Percentiles rank a stretch among this genome's conserved stretches.
These are phyloP conservation scores for Heterotis niloticus DNA, from an alignment of 2,113 vertebrate species.

Conservation along the genomic window DNA sequence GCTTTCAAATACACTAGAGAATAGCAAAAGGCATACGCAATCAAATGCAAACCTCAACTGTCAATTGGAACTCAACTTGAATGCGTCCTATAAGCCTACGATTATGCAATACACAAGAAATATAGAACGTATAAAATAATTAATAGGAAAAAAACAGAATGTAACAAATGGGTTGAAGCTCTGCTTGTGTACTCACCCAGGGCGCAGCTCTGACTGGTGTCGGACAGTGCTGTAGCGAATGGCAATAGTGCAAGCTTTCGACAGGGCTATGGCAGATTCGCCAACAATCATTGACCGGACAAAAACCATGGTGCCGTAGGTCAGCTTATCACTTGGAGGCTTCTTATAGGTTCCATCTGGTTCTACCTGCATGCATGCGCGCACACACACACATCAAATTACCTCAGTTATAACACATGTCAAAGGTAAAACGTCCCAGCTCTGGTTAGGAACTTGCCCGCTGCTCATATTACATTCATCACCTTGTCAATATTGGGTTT, in stretches of 20 bases:
- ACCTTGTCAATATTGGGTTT: too few species aligned
- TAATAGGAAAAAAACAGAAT: not conserved
- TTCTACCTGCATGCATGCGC: conserved; percentile 72
- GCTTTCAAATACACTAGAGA: too few species aligned
- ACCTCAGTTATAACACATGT: too few species aligned
- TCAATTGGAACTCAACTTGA: too few species aligned
- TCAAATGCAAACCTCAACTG: too few species aligned
- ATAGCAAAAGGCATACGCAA: too few species aligned
- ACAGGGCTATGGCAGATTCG: conserved; percentile 66
- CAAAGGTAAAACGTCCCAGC: too few species aligned
- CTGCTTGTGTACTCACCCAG: conserved; percentile 65
- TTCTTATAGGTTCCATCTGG: conserved; percentile 88
- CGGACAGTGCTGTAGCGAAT: conserved; percentile 90
- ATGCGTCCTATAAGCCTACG: too few species aligned
- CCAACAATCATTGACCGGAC: conserved; percentile 86
- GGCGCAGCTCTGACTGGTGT: conserved; percentile 89
- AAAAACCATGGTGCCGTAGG: conserved; percentile 97
- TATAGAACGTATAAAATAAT: too few species aligned
- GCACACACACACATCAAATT: not conserved
- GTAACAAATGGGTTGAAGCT: too few species aligned
- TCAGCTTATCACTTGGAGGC: conserved; percentile 86
- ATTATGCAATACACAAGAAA: too few species aligned
- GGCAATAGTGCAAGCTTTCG: conserved; percentile 85
- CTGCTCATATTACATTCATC: not conserved
- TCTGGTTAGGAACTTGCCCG: not conserved